Evolutionary conservation across 2,113 vertebrate genomes (phyloP), one percentile per base, ranked within the genome.

Genomic region (Baryphthengus martii): DNA sequence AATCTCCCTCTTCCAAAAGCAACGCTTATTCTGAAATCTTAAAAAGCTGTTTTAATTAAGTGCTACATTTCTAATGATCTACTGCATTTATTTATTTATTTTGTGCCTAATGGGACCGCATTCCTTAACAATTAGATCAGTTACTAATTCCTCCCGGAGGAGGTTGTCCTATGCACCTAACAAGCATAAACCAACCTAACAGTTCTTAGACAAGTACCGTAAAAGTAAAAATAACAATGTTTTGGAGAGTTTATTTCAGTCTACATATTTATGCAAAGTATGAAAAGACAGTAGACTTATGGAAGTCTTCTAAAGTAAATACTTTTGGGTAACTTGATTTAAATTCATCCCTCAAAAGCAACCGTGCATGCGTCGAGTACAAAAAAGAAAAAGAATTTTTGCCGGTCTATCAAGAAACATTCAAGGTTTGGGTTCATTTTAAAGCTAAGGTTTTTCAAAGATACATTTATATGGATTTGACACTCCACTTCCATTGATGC

Each of bases 101-200:
- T 96, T 37, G 44, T 56, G 28, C 67, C 85, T 95, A 97, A 92
- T 91, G 91, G 90, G 75, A 47, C 50, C 63, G 58, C 96, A 96
- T 97, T 97, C 91, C 91, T 95, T 29, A 80, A 92, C 80, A 90
- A 97, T 87, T 92, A 94, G 95, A 95, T 95, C 55, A 96, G 88
- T 86, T 82, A 85, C 80, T 90, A 82, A 74, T 74, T 94, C 81
- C 74, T 95, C 85, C 76, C 26, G 0, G 8, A 6, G 39, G 63
- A 88, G n/a, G 31, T 42, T 90, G 82, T 92, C 91, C 88, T 79
- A 62, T 25, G 56, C 49, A 84, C 83, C 94, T 83, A 92, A 92
- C 20, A 45, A 95, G 77, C 85, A 73, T 9, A 92, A 89, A 84
- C 56, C 89, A 88, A 79, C 44, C 40, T 62, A 70, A 70, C 66